These are phyloP conservation scores for Yasuhikotakia modesta DNA, from an alignment of 2,797 vertebrate species.

Conservation along the genomic window DNA sequence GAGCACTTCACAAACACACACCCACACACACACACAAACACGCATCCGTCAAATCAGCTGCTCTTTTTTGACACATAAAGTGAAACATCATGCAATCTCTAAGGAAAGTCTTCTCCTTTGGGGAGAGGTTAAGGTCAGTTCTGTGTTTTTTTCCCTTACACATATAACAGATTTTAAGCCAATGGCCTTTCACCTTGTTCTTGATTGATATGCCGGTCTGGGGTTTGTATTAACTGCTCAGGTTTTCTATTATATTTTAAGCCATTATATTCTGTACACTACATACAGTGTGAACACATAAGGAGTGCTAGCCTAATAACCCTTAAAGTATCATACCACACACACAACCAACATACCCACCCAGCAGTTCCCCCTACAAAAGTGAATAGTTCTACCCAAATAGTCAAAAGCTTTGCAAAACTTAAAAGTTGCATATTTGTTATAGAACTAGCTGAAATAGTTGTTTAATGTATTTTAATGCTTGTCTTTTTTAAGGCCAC, in stretches of 20 bases:
- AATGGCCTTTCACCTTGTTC: slow-evolving; percentile 24
- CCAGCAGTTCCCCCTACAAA: no score
- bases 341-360: background rate
- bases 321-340: background rate
- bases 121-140: slow-evolving; percentile 30
- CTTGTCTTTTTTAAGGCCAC: no score
- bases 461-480: no score
- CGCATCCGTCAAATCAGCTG: slow-evolving; percentile 42
- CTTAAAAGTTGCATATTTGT: no score
- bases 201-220: slow-evolving; percentile 35
- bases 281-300: background rate
- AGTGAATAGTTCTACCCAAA: no score
- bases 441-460: no score
- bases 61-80: slow-evolving; percentile 37
- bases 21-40: background rate
- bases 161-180: slow-evolving; percentile 20
- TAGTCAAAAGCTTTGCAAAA: no score
- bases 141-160: slow-evolving; percentile 7
- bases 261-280: background rate
- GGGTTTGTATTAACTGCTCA: slow-evolving; percentile 6
- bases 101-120: slow-evolving; percentile 21
- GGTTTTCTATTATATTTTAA: background rate
- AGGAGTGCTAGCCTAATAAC: background rate
- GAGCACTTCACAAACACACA: background rate
- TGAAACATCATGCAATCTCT: slow-evolving; percentile 28